phyloP scores from a whole-genome alignment of 2,888 invertebrate species.

The Plusia festucae region DNA sequence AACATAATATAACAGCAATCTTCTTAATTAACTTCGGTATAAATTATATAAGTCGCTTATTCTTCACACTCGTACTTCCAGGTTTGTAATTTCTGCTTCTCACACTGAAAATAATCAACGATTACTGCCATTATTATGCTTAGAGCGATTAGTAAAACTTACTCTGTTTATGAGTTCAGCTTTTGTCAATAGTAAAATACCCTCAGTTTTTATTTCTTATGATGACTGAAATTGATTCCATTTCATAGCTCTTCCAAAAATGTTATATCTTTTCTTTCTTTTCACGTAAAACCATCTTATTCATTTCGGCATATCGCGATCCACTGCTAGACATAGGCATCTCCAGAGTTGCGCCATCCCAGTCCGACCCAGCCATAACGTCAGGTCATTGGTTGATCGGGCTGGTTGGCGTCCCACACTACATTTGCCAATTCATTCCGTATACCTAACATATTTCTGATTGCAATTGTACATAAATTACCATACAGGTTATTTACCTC shows the following conservation, averaged over 20 bases:
- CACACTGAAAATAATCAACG: constrained; percentile 50
- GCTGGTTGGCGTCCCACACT: too few species aligned
- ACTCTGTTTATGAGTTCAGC: not conserved
- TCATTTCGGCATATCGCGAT: too few species aligned
- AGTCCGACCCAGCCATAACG: too few species aligned
- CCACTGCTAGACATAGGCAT: too few species aligned
- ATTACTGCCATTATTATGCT: not conserved
- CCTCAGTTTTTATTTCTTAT: not conserved
- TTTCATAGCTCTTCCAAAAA: too few species aligned
- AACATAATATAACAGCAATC: constrained; percentile 30
- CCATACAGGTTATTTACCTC: constrained; percentile 68
- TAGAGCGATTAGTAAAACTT: not conserved
- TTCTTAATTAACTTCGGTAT: constrained; percentile 34
- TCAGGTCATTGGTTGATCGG: too few species aligned
- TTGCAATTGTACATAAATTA: too few species aligned
- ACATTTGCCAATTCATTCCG: too few species aligned
- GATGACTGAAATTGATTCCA: too few species aligned
- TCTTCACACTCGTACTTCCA: constrained; percentile 61
- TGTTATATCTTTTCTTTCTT: too few species aligned
- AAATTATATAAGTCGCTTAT: constrained; percentile 53
- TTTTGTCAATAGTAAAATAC: not conserved
- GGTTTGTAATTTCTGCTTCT: constrained; percentile 51
- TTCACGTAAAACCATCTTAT: too few species aligned
- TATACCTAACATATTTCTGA: not conserved
- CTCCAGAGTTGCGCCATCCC: too few species aligned